Base-by-base conservation (phyloP, 2,888 invertebrate species). In the Apoderus coryli region DNA sequence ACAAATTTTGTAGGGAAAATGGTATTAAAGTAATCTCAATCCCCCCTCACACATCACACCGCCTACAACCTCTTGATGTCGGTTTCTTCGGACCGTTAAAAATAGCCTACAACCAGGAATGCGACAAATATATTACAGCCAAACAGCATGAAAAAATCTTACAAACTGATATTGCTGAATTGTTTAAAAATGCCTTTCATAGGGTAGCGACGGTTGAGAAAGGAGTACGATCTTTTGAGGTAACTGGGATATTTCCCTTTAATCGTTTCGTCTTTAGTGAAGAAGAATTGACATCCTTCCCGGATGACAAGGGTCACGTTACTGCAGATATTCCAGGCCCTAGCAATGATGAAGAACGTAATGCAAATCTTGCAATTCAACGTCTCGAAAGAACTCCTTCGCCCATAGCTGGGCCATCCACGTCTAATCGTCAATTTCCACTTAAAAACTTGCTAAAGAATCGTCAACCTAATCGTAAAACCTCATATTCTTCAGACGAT, bases 1-100 rank as follows among this genome's bases (percentile, higher is more conserved):
- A 35, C 29, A 23, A 33, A 6, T 37, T 32, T 25, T 38, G 38
- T 22, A 35, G 29, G 29, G 27, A 29, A n/a, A n/a, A n/a, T n/a
- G n/a, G n/a, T n/a, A n/a, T n/a, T n/a, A n/a, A n/a, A n/a, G n/a
- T n/a, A n/a, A n/a, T n/a, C n/a, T n/a, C n/a, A n/a, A n/a, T n/a
- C n/a, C n/a, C n/a, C n/a, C n/a, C n/a, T n/a, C n/a, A n/a, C n/a
- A n/a, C n/a, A n/a, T n/a, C n/a, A n/a, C n/a, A n/a, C n/a, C n/a
- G n/a, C n/a, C n/a, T n/a, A n/a, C n/a, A n/a, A n/a, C n/a, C n/a
- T n/a, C n/a, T n/a, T n/a, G n/a, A n/a, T n/a, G n/a, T n/a, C n/a
- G n/a, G n/a, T n/a, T n/a, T n/a, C n/a, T n/a, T n/a, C n/a, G n/a
- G n/a, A n/a, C n/a, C n/a, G n/a, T n/a, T n/a, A n/a, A n/a, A n/a